phyloP scores from a whole-genome alignment of 2,888 invertebrate species.

The Latrodectus elegans region DNA sequence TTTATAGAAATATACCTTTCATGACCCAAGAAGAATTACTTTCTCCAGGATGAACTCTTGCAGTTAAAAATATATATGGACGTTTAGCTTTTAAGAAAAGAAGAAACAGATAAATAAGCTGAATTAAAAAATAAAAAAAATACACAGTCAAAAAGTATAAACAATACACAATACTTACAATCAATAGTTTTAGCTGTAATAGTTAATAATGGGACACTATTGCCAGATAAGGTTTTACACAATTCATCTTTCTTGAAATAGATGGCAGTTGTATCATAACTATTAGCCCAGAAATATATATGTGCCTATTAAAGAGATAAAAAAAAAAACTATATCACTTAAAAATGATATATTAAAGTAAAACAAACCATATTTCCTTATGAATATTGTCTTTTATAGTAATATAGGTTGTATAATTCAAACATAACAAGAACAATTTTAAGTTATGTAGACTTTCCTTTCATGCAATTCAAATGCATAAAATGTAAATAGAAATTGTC shows the following conservation, averaged over 20 bases:
- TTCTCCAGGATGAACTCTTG: conserved; percentile 90
- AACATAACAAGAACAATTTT: too few species aligned
- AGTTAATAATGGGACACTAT: conserved; percentile 85
- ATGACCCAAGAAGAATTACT: conserved; percentile 92
- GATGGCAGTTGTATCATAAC: conserved; percentile 77
- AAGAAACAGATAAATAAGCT: not conserved
- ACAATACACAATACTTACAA: conserved; percentile 23
- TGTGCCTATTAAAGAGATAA: conserved; percentile 78
- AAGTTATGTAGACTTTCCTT: too few species aligned
- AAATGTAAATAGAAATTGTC: too few species aligned
- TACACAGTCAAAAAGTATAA: not conserved
- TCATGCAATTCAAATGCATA: too few species aligned
- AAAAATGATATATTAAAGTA: too few species aligned
- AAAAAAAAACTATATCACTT: conserved; percentile 1
- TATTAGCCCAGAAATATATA: conserved; percentile 79
- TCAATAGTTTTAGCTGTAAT: conserved; percentile 77
- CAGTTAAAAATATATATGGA: conserved; percentile 81
- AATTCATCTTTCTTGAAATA: conserved; percentile 82
- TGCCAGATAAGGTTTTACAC: conserved; percentile 83
- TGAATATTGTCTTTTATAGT: too few species aligned
- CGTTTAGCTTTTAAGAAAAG: conserved; percentile 39
- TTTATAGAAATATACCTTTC: conserved; percentile 78
- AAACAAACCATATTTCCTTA: too few species aligned
- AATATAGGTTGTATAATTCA: too few species aligned
- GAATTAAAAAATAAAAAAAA: not conserved